Evolutionary conservation across 2,797 vertebrate genomes (phyloP).

Genomic region (Muscicapa striata): DNA sequence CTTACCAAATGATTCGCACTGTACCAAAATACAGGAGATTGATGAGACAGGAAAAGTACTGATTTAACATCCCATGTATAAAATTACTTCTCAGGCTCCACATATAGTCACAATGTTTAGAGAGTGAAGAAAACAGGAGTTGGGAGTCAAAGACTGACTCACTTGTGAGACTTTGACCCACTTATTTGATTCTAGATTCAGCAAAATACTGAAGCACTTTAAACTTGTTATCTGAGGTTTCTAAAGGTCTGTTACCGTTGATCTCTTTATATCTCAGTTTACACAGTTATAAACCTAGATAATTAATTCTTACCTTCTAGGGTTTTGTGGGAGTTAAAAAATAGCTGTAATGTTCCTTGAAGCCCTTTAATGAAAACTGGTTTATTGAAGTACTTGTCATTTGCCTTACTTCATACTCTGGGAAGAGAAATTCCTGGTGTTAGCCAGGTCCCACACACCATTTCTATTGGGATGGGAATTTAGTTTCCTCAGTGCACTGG

Average conservation of each 20-base stretch:
- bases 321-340: slow-evolving; percentile 47
- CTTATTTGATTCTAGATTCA: slow-evolving; percentile 64
- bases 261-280: slow-evolving; percentile 54
- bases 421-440: neutral
- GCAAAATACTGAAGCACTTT: slow-evolving; percentile 64
- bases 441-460: neutral
- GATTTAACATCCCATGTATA: slow-evolving; percentile 56
- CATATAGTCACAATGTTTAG: slow-evolving; percentile 61
- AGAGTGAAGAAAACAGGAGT: neutral
- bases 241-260: slow-evolving; percentile 65
- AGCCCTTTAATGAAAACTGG: slow-evolving; percentile 1
- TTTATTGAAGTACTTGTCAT: neutral
- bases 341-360: slow-evolving; percentile 38
- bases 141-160: slow-evolving; percentile 59
- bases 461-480: neutral
- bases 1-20: slow-evolving; percentile 48
- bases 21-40: slow-evolving; percentile 60
- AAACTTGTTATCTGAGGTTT: slow-evolving; percentile 57
- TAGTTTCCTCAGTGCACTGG: neutral
- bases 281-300: slow-evolving; percentile 43
- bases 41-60: slow-evolving; percentile 62
- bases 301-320: slow-evolving; percentile 64
- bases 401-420: neutral
- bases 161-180: slow-evolving; percentile 69
- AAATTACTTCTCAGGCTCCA: slow-evolving; percentile 59